phyloP scores from a whole-genome alignment of 2,113 vertebrate species.

The Balaenoptera acutorostrata region DNA sequence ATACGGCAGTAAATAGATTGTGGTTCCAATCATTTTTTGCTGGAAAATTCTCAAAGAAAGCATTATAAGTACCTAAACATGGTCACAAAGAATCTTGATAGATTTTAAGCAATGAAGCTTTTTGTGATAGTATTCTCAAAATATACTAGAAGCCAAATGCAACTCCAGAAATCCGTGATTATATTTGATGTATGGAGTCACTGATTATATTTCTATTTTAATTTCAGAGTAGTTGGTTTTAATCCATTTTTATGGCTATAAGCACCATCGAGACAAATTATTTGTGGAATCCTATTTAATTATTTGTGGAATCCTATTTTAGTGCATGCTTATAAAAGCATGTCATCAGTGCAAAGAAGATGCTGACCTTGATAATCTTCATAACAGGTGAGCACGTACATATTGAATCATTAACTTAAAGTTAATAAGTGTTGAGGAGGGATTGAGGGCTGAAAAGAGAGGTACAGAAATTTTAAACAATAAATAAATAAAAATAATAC shows the following conservation, averaged over 20 bases:
- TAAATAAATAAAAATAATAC: background rate
- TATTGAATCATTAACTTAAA: background rate
- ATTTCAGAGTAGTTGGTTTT: constrained; percentile 1
- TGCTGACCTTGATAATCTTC: background rate
- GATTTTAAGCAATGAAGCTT: background rate
- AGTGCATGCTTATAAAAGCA: background rate
- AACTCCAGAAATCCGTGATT: background rate
- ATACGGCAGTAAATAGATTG: background rate
- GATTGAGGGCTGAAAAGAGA: background rate
- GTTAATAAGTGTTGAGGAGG: background rate
- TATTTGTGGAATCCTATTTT: background rate
- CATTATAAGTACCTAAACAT: background rate
- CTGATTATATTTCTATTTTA: background rate
- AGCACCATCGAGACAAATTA: background rate
- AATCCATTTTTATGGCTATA: background rate
- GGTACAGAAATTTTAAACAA: background rate
- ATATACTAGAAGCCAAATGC: background rate
- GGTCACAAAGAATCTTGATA: background rate
- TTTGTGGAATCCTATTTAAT: background rate
- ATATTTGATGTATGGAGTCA: background rate
- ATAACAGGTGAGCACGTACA: background rate
- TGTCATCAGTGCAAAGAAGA: background rate
- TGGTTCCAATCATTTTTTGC: background rate
- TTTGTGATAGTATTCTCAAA: background rate
- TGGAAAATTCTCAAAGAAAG: background rate